These are phyloP conservation scores for Schizothorax lantsangensis DNA, from an alignment of 2,797 vertebrate genomes.

Conservation along the genomic window DNA sequence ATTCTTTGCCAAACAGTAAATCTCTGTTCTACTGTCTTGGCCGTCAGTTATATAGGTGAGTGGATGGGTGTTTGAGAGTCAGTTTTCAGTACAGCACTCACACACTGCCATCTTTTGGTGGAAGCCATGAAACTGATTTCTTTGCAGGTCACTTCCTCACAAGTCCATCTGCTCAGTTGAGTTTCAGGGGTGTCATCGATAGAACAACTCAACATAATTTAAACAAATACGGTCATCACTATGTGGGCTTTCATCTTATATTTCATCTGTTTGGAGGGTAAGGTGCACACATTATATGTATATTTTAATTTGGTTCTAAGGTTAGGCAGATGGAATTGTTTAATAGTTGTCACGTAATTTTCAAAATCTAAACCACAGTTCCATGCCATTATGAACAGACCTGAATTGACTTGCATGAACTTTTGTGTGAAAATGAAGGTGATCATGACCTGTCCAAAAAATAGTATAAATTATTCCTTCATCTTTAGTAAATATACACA, in stretches of 20 bases:
- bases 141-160: not conserved
- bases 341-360: not conserved
- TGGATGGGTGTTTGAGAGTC: not conserved
- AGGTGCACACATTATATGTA: not conserved
- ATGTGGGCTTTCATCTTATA: conserved; percentile 15
- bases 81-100: not conserved
- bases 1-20: no score
- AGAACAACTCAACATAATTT: not conserved
- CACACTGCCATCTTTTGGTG: not conserved
- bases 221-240: not conserved
- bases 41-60: not conserved
- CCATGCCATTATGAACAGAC: not conserved
- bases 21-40: no score
- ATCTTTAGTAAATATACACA: not conserved
- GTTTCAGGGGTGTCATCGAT: not conserved
- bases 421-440: not conserved
- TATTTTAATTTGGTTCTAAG: not conserved
- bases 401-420: not conserved
- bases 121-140: not conserved
- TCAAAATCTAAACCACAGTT: not conserved
- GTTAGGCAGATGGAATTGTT: not conserved
- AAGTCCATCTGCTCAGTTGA: not conserved
- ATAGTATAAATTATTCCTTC: not conserved
- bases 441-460: not conserved
- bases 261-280: conserved; percentile 21